Evolutionary conservation across 2,888 invertebrate genomes (phyloP), one percentile per base, ranked within the genome.

Genomic region (Willowsia nigromaculata): DNA sequence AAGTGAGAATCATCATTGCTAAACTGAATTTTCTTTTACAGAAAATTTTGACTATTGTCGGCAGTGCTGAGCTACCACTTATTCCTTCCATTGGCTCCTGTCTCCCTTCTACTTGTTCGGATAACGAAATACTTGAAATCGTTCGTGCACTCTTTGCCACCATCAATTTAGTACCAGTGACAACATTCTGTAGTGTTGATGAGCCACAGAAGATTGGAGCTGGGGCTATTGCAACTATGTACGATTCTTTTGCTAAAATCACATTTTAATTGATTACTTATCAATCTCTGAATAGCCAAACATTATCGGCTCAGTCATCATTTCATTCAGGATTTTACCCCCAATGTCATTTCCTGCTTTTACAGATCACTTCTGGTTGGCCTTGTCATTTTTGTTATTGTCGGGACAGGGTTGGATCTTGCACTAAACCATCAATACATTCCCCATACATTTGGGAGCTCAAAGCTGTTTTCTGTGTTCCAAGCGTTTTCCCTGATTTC

Each of bases 401-500:
- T 83, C 37, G 90, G 89, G 37, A 86, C 90, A 15, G 15, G n/a
- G 1, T 13, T 80, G 11, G 90, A 90, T 15, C 40, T 83, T n/a
- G 37, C 76, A 9, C 22, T 47, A 4, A 7, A 76, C 1, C 40
- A 82, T 11, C 43, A 53, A 6, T 86, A 78, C 27, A 25, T 76
- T 25, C 56, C 65, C 7, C 15, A 5, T 13, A 22, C 56, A 15
- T 47, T 85, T 50, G 4, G 15, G 27, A 47, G 33, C 62, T 25
- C 80, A 15, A 71, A 37, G 13, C 27, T 80, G 7, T 43, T 25
- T 25, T 13, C 18, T 6, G n/a, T 85, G 3, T 50, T 80, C 7
- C 37, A 94, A 33, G 94, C 95, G 86, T 95, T 95, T 91, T 95
- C 95, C 0, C 62, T 94, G 6, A 94, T 94, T 80, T 93, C 94